Percentiles rank a stretch among this genome's conserved stretches.
Evolutionary conservation across 64 coral and sea anemone genomes (phyloP).

Genomic region (Astreopora myriophthalma): DNA sequence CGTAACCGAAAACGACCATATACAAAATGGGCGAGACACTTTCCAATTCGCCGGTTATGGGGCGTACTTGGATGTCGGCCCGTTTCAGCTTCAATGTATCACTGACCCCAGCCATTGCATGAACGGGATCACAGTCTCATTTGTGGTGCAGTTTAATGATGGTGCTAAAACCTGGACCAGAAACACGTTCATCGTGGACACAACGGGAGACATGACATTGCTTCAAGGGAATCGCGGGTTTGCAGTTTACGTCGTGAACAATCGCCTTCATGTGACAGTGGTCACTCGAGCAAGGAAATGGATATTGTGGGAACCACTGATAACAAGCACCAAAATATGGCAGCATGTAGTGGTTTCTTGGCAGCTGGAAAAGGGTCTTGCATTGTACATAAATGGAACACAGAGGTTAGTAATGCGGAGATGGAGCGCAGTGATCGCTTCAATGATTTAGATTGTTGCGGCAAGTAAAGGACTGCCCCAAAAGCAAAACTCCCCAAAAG

Average conservation of each 20-base stretch:
- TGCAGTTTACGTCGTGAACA: conserved; percentile 61
- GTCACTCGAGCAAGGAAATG: conserved; percentile 39
- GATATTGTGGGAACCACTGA: conserved; percentile 19
- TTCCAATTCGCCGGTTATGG: conserved; percentile 37
- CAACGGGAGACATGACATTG: conserved; percentile 1
- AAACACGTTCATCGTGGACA: conserved; percentile 74
- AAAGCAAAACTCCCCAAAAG: too few relatives aligned
- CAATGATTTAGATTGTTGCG: too few relatives aligned
- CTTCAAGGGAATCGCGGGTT: conserved; percentile 64
- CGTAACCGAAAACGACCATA: conserved; percentile 8
- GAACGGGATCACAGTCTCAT: conserved; percentile 65
- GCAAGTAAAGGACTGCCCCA: too few relatives aligned
- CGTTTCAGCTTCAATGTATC: conserved; percentile 50
- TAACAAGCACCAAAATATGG: conserved; percentile 43
- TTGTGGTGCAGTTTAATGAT: conserved; percentile 65
- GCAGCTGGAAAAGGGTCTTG: conserved; percentile 49
- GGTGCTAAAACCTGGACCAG: conserved; percentile 34
- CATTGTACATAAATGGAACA: conserved; percentile 61
- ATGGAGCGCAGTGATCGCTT: too few relatives aligned
- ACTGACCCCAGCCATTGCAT: conserved; percentile 39
- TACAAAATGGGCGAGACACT: conserved; percentile 43
- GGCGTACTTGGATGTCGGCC: conserved; percentile 43
- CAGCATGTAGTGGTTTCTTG: conserved; percentile 82
- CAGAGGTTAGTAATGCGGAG: conserved; percentile 39
- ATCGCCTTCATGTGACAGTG: conserved; percentile 38